phyloP scores from a whole-genome alignment of 37 sponge, comb jelly and placozoan genomes.

The Eunapius fragilis region DNA sequence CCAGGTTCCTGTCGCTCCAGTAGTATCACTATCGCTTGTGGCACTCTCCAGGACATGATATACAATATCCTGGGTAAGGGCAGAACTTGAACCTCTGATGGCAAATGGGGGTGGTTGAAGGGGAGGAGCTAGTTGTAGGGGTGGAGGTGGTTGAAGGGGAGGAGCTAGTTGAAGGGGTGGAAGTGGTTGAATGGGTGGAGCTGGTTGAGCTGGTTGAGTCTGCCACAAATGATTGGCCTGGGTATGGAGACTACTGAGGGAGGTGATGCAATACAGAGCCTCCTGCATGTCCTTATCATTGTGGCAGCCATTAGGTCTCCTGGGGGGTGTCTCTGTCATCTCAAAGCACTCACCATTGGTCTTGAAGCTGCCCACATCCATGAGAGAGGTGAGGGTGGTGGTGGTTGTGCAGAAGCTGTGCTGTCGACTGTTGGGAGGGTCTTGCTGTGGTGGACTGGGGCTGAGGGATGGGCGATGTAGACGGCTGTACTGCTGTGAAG shows the following conservation, averaged over 20 bases:
- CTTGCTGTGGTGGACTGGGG: neutral
- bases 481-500: neutral
- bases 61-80: neutral
- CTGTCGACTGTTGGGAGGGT: neutral
- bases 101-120: no score
- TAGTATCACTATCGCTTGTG: neutral
- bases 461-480: neutral
- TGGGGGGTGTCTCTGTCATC: neutral
- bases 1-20: neutral
- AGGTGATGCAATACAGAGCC: neutral
- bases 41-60: neutral
- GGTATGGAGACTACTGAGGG: neutral
- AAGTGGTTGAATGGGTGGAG: neutral
- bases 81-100: no score
- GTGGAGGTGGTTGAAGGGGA: no score
- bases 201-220: neutral
- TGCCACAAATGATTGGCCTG: neutral
- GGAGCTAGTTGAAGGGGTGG: no score
- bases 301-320: neutral
- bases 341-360: neutral
- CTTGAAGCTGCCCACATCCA: neutral
- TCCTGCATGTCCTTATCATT: neutral
- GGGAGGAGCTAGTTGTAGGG: no score
- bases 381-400: neutral
- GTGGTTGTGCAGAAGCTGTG: neutral